Evolutionary conservation across 2,113 vertebrate genomes (phyloP), one percentile per base, ranked within the genome.

Genomic region (Amphilophus citrinellus): DNA sequence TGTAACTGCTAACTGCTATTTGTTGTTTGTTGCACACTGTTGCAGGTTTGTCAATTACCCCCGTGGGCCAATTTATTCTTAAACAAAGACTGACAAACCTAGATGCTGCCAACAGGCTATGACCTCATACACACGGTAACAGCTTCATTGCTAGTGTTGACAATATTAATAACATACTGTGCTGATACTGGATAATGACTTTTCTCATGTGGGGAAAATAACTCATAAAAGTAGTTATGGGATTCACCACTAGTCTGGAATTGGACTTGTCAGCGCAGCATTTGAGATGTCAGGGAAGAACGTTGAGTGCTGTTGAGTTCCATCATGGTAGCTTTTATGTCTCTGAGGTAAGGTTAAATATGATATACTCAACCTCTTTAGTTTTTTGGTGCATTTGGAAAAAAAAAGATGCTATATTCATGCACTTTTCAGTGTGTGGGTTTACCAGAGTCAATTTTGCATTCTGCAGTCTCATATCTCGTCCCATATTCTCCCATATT

Each of bases 231-330:
- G 77, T 32, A 32, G 53, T 84, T 89, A 92, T 92, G 77, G 90
- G 80, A 91, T 82, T 88, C 71, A 6, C 76, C 6, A 85, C 88
- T 91, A 88, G 92, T 90, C 90, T 76, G 47, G 61, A 89, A 90
- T 78, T 17, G 39, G 76, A 81, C 77, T 73, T 77, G 0, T 30
- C 32, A 2, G 44, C 47, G 87, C 90, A 88, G 81, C 50, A 47
- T 87, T 79, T 71, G 50, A 79, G 80, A 84, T 84, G 86, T 82
- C 14, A 60, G 76, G 6, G 56, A 71, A 71, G 60, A 58, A 82
- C 27, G 27, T 84, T 60, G 76, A 78, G 85, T 42, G 87, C 77
- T 86, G 59, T 71, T 4, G 1, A 13, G 60, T 56, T 62, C 53
- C 32, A 56, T 84, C 75, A 4, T 60, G 73, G 73, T 68, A 76